phyloP scores from a whole-genome alignment of 2,888 invertebrate genomes.

The Penaeus monodon region DNA sequence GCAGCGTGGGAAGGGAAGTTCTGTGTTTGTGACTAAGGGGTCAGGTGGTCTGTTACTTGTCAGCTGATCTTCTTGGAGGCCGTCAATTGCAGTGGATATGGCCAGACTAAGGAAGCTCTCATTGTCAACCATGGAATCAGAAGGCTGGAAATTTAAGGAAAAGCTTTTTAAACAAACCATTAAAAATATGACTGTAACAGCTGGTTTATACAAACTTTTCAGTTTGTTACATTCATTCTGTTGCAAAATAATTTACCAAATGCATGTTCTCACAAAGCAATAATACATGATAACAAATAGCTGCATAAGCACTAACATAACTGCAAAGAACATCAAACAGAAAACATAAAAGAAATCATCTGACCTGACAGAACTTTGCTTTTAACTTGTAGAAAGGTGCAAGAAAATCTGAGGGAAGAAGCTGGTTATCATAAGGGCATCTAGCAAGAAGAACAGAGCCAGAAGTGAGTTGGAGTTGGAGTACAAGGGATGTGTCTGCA shows the following conservation, averaged over 20 bases:
- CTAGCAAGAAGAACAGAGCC: conserved; percentile 52
- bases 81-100: conserved; percentile 61
- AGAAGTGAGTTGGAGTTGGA: conserved; percentile 37
- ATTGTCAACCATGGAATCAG: conserved; percentile 59
- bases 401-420: conserved; percentile 33
- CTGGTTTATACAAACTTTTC: too few relatives aligned
- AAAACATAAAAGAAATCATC: not conserved
- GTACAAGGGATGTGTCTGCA: conserved; percentile 52
- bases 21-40: conserved; percentile 7
- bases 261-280: too few relatives aligned
- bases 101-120: conserved; percentile 61
- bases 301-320: not conserved
- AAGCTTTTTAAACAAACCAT: not conserved
- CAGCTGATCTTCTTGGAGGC: conserved; percentile 44
- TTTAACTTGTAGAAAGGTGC: conserved; percentile 40
- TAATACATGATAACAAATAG: too few relatives aligned
- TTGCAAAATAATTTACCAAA: too few relatives aligned
- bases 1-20: conserved; percentile 33
- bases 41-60: conserved; percentile 37
- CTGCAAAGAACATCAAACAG: not conserved
- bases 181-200: not conserved
- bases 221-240: too few relatives aligned
- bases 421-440: conserved; percentile 51
- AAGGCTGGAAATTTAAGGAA: conserved; percentile 24
- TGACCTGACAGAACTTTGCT: conserved; percentile 54